Conservation (phyloP, 2,113 vertebrate species). For the Amazona vittata region DNA sequence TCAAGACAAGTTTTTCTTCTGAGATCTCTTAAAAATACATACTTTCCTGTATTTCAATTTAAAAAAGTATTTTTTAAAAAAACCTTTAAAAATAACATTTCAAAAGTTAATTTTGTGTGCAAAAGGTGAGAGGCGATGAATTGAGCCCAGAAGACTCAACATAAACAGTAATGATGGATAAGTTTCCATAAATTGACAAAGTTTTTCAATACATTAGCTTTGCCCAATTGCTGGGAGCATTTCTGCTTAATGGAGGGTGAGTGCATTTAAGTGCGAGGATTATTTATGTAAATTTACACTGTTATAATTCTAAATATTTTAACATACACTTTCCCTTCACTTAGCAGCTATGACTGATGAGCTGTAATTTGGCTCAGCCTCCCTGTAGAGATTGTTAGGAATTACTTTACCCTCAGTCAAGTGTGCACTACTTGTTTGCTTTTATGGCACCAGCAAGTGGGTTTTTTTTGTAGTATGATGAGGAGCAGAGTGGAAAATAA, state of each 20-base stretch:
- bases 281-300: slow-evolving; percentile 19
- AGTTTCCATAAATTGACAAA: neutral
- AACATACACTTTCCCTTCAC: neutral
- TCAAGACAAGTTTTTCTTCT: neutral
- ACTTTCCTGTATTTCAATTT: neutral
- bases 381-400: neutral
- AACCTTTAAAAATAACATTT: neutral
- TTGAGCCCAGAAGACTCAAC: neutral
- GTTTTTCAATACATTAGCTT: neutral
- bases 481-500: neutral
- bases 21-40: neutral
- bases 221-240: neutral
- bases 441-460: neutral
- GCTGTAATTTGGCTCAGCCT: neutral
- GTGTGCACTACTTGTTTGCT: neutral
- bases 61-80: neutral
- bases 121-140: neutral
- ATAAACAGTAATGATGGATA: neutral
- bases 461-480: neutral
- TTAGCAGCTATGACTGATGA: neutral
- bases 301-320: slow-evolving; percentile 6
- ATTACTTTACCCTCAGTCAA: neutral
- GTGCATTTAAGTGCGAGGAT: neutral
- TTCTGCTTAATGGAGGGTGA: neutral
- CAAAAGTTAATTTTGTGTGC: neutral